phyloP scores from a whole-genome alignment of 2,797 vertebrate genomes.

The Ceryle rudis region DNA sequence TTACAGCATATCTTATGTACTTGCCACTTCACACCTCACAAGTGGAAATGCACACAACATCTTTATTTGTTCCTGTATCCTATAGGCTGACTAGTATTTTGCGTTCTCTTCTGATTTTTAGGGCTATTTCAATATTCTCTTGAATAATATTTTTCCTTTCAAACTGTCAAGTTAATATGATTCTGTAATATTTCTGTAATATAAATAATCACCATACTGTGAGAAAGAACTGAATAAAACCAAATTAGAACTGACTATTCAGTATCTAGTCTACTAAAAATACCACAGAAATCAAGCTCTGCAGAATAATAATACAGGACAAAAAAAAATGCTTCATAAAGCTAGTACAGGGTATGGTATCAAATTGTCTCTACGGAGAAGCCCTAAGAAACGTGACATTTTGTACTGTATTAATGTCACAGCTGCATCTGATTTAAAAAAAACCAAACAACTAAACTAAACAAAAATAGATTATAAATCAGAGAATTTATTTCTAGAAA shows the following conservation, averaged over 20 bases:
- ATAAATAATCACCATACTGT: background rate
- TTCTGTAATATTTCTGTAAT: background rate
- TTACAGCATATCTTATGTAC: background rate
- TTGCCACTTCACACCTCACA: background rate
- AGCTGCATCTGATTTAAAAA: background rate
- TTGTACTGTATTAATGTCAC: background rate
- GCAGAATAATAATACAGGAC: background rate
- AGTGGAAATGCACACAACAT: background rate
- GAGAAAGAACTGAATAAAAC: background rate
- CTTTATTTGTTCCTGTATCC: background rate
- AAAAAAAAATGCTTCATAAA: constrained; percentile 4
- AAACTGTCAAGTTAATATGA: background rate
- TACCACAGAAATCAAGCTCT: constrained; percentile 7
- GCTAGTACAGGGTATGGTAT: background rate
- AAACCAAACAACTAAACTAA: background rate
- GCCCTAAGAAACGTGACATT: background rate
- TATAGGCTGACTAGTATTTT: background rate
- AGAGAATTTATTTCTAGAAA: background rate
- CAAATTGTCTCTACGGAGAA: background rate
- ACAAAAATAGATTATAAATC: background rate
- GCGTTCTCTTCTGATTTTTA: background rate
- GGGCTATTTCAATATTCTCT: background rate
- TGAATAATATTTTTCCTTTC: background rate
- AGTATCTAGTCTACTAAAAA: constrained; percentile 21
- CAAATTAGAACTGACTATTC: constrained; percentile 15